These are phyloP conservation scores for Arctopsyche grandis DNA, from an alignment of 1,140 invertebrate species.

Conservation along the genomic window DNA sequence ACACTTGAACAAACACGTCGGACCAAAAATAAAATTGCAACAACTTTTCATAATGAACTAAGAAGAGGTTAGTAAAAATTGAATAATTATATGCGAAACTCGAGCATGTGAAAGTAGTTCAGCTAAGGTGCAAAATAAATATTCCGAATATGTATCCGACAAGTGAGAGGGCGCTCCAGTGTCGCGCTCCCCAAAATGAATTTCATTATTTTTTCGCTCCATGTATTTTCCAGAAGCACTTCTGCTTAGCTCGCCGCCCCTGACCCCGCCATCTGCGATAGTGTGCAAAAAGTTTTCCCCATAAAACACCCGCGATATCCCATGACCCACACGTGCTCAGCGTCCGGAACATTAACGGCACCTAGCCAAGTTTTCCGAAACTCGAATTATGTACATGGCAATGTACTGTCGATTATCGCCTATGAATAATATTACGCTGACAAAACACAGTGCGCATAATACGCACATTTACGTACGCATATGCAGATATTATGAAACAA, in stretches of 20 bases:
- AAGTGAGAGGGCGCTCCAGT: background rate
- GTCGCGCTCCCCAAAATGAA: background rate
- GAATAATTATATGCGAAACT: too few species aligned
- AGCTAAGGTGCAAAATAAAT: too few species aligned
- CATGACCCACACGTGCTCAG: background rate
- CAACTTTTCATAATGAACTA: too few species aligned
- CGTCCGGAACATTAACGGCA: slow-evolving; percentile 2
- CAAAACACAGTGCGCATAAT: background rate
- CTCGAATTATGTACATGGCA: background rate
- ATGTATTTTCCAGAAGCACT: background rate
- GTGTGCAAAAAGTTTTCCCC: slow-evolving; percentile 12
- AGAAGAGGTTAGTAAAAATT: too few species aligned
- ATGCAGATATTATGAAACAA: too few species aligned
- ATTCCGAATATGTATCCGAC: too few species aligned
- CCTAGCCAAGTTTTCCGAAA: background rate
- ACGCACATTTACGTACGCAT: too few species aligned
- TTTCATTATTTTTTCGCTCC: background rate
- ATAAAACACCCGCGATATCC: slow-evolving; percentile 2
- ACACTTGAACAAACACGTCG: too few species aligned
- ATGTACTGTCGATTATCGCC: background rate
- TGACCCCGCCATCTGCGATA: slow-evolving; percentile 2
- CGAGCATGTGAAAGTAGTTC: too few species aligned
- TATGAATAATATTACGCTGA: background rate
- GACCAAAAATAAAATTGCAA: too few species aligned
- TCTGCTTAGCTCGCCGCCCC: background rate